Percentiles rank a stretch among this genome's conserved stretches.
phyloP scores from a whole-genome alignment of 1,140 invertebrate genomes.

The Wasmannia auropunctata region DNA sequence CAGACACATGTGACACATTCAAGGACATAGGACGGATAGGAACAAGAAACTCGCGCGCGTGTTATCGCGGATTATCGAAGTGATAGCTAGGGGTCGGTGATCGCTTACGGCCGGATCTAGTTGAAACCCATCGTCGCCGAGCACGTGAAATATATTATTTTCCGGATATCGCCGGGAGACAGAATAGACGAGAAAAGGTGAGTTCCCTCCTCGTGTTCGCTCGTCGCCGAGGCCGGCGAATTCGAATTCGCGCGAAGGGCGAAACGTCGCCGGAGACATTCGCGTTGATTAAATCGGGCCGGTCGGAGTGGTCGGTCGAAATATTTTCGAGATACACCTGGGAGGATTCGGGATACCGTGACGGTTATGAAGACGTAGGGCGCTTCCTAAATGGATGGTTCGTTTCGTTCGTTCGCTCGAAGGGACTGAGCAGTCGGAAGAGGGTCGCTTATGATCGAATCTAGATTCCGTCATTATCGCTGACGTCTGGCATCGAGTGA shows the following conservation, averaged over 20 bases:
- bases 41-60: neutral
- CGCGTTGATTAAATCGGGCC: constrained; percentile 29
- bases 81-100: constrained; percentile 39
- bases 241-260: neutral
- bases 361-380: neutral
- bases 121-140: constrained; percentile 74
- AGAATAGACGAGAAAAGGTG: constrained; percentile 77
- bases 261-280: neutral
- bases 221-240: neutral
- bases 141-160: constrained; percentile 81
- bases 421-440: neutral
- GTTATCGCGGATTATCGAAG: constrained; percentile 38
- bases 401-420: neutral
- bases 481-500: neutral
- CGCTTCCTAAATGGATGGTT: neutral
- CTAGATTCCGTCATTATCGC: neutral
- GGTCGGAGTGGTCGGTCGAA: neutral
- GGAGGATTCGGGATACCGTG: neutral
- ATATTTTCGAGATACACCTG: constrained; percentile 37
- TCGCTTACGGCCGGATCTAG: constrained; percentile 80
- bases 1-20: neutral
- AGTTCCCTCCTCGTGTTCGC: neutral
- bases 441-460: constrained; percentile 7
- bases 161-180: constrained; percentile 82
- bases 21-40: neutral